Base-by-base conservation (phyloP, 2,888 invertebrate genomes). In the Epirrhoe tristata region DNA sequence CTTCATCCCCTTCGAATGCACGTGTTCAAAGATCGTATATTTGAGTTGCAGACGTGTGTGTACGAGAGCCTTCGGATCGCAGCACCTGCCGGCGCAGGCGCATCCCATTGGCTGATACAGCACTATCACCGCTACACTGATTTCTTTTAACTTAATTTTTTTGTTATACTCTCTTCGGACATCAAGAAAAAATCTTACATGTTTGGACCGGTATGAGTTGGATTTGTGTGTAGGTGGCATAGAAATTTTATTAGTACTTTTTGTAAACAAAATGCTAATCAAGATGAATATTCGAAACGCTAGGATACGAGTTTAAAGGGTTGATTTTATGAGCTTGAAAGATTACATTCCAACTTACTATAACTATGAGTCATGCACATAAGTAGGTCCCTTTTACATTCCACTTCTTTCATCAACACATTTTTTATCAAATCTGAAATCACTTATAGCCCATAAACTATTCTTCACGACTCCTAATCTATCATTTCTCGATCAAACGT, bases 91-190 rank as follows among this genome's bases (percentile, higher is more conserved):
- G 79, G 79, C 89, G 85, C 86, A 78, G 85, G 89, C 90, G 89
- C 90, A 86, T 85, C 89, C 87, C 78, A 94, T 93, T 94, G 93
- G 93, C 80, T 76, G 87, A 83, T 72, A 76, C 77, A 73, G 77
- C 84, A 82, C 89, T 90, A 92, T 93, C 93, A 91, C 91, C 91
- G 91, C 91, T 91, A 93, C 92, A 93, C 89, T 89, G 93, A 93
- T 93, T 93, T 93, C 91, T 93, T 93, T 89, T 91, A 86, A 90
- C 87, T 86, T 82, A 82, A 79, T 87, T 90, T 91, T 93, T 92
- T 93, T 90, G 81, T 89, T 83, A 84, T 87, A 87, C 87, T 86
- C 87, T 87, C 88, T 85, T 91, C 84, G 90, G 91, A 88, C 89
- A 85, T 83, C 81, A 82, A 91, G 92, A 93, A 89, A 90, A 93